Evolutionary conservation across 2,113 vertebrate genomes (phyloP).

Genomic region (Dromaius novaehollandiae): DNA sequence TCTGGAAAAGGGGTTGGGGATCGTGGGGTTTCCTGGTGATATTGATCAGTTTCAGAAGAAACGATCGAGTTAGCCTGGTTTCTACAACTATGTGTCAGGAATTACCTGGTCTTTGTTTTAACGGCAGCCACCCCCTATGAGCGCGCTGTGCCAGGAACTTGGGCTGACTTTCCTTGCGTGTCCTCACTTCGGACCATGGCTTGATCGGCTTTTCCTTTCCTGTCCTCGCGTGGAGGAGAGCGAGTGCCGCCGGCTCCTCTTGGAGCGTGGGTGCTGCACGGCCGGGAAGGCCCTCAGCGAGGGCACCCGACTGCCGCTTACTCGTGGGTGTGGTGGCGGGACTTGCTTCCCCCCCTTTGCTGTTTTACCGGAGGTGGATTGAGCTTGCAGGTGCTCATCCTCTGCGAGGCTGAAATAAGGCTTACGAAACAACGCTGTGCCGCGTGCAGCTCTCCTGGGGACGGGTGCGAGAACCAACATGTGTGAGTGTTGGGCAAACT

Average conservation of each 20-base stretch:
- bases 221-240: not conserved
- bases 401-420: accelerated
- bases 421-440: not conserved
- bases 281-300: accelerated
- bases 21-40: not conserved
- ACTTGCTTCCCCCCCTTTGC: not conserved
- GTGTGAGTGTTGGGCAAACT: accelerated
- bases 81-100: not conserved
- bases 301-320: accelerated
- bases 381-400: not conserved
- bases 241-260: not conserved
- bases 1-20: not conserved
- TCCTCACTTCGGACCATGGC: not conserved
- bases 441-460: not conserved
- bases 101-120: not conserved
- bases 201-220: not conserved
- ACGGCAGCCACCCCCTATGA: accelerated
- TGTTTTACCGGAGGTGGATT: accelerated
- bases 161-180: not conserved
- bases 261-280: not conserved
- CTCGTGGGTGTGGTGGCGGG: not conserved
- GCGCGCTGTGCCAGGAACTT: not conserved
- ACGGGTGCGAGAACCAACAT: not conserved
- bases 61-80: not conserved
- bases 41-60: not conserved